phyloP scores from a whole-genome alignment of 1,140 invertebrate genomes.

The Hydropsyche tenuis region DNA sequence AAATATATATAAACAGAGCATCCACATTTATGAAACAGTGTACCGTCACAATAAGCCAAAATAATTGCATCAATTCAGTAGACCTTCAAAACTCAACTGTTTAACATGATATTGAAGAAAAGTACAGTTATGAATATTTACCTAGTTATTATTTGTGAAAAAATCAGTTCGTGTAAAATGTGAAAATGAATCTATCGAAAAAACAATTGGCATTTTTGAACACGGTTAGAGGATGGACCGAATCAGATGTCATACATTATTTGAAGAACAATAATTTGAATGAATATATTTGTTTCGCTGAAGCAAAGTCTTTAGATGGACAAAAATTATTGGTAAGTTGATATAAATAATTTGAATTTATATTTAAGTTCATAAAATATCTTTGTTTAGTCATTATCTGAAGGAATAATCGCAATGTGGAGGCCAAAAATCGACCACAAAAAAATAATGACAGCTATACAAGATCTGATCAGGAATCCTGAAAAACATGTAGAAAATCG shows the following conservation, averaged over 20 bases:
- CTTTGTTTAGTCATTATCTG: conserved; percentile 54
- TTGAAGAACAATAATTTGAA: conserved; percentile 53
- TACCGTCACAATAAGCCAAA: conserved; percentile 17
- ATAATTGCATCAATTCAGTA: conserved; percentile 40
- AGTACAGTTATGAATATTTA: no score
- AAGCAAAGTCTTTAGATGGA: conserved; percentile 54
- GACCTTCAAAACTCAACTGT: conserved; percentile 25
- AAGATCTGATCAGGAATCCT: conserved; percentile 55
- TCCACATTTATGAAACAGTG: background rate
- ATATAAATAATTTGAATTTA: background rate
- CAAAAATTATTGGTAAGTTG: conserved; percentile 55
- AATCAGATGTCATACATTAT: conserved; percentile 52
- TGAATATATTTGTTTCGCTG: conserved; percentile 55
- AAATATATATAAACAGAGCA: conserved; percentile 3
- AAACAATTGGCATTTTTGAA: conserved; percentile 42
- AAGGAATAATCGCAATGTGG: conserved; percentile 58
- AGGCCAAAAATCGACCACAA: conserved; percentile 55
- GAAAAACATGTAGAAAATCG: conserved; percentile 52
- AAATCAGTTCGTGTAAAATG: background rate
- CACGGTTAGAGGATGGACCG: conserved; percentile 51
- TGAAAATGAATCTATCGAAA: conserved; percentile 31
- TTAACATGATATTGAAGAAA: conserved; percentile 23
- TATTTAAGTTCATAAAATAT: conserved; percentile 23
- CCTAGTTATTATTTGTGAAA: no score
- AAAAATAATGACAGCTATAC: conserved; percentile 55